Conservation (phyloP, 2,888 invertebrate species). For the Alsophila aescularia region DNA sequence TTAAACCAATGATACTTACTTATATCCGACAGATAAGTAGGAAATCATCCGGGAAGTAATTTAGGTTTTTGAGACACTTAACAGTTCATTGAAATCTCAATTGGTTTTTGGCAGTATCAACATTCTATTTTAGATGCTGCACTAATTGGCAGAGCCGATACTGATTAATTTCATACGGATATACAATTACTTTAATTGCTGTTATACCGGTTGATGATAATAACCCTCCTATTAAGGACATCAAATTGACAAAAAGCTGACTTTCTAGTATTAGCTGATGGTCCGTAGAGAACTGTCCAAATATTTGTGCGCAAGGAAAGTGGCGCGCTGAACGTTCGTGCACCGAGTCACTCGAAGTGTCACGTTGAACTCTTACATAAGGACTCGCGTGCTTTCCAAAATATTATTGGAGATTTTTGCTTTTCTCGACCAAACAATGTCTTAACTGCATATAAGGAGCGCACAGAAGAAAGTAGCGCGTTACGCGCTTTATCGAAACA, state of each 20-base stretch:
- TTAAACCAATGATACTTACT: no score
- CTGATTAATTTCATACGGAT: conserved; percentile 34
- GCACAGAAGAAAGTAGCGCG: conserved; percentile 64
- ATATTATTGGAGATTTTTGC: conserved; percentile 72
- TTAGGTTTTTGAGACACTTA: not conserved
- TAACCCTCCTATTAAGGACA: conserved; percentile 42
- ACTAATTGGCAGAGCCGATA: conserved; percentile 34
- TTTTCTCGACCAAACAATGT: conserved; percentile 67
- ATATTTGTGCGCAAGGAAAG: conserved; percentile 77
- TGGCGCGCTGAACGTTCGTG: conserved; percentile 74
- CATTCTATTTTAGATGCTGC: conserved; percentile 27
- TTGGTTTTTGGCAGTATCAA: conserved; percentile 10
- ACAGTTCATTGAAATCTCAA: not conserved
- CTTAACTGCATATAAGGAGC: conserved; percentile 54
- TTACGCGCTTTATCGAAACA: conserved; percentile 48
- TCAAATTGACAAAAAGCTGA: conserved; percentile 38
- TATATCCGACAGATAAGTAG: not conserved
- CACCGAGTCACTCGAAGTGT: conserved; percentile 70
- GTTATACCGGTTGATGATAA: conserved; percentile 37
- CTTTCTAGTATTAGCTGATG: conserved; percentile 38
- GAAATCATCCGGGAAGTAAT: not conserved
- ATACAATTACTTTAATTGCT: conserved; percentile 36
- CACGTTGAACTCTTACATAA: conserved; percentile 84
- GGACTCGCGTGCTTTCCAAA: conserved; percentile 81
- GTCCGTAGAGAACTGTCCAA: conserved; percentile 59